Percentiles rank a stretch among this genome's conserved stretches.
Evolutionary conservation across 2,797 vertebrate species (phyloP).

Genomic region (Zenarchopterus dispar): DNA sequence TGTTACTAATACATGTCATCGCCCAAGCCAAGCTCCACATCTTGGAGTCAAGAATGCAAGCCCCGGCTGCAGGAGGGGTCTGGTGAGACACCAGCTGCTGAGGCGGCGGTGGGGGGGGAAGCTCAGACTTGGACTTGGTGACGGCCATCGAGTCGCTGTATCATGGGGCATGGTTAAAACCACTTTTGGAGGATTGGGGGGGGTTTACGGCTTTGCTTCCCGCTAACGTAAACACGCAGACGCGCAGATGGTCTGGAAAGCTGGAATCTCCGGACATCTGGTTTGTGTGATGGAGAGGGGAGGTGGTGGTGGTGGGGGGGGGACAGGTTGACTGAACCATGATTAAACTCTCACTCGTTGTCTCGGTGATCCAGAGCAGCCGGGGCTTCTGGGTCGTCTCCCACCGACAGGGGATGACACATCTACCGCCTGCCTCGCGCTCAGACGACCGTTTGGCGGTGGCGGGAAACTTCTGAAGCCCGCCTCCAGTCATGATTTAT

Average conservation of each 20-base stretch:
- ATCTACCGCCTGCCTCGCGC: slow-evolving; percentile 56
- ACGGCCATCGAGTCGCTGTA: slow-evolving; percentile 60
- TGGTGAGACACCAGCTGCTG: slow-evolving; percentile 78
- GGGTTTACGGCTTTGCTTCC: slow-evolving; percentile 61
- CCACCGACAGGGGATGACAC: slow-evolving; percentile 66
- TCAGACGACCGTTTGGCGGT: slow-evolving; percentile 42
- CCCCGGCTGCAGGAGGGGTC: slow-evolving; percentile 71
- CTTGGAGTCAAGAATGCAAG: slow-evolving; percentile 80
- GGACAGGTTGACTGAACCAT: slow-evolving; percentile 68
- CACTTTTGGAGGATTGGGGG: too few relatives aligned
- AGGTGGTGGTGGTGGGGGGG: slow-evolving; percentile 1
- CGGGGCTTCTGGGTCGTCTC: slow-evolving; percentile 61
- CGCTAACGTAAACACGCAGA: slow-evolving; percentile 63
- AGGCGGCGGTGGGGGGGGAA: slow-evolving; percentile 41
- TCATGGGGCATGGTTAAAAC: slow-evolving; percentile 51
- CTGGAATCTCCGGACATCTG: slow-evolving; percentile 64
- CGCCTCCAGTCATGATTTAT: slow-evolving; percentile 62
- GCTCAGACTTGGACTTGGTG: slow-evolving; percentile 71
- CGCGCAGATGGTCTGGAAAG: slow-evolving; percentile 52
- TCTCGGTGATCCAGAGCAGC: slow-evolving; percentile 70
- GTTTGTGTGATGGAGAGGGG: slow-evolving; percentile 68
- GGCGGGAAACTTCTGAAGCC: slow-evolving; percentile 57
- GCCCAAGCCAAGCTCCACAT: slow-evolving; percentile 81
- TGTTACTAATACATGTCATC: slow-evolving; percentile 84
- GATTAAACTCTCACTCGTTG: slow-evolving; percentile 74